Base-by-base conservation (phyloP, 1,140 invertebrate genomes). In the Homarus americanus region DNA sequence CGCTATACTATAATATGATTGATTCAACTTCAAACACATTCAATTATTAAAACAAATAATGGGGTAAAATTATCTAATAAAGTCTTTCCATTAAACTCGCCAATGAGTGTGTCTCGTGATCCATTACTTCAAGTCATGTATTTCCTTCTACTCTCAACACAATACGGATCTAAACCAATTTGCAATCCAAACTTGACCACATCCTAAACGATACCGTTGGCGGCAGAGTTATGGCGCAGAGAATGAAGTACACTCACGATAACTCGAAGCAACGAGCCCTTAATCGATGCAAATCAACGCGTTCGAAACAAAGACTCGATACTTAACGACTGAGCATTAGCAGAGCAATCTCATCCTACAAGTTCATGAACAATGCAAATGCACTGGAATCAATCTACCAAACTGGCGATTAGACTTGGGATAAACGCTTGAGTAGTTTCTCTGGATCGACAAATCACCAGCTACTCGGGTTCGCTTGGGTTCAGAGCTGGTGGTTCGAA, bases 341-440 rank as follows among this genome's bases (percentile, higher is more conserved):
- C 82, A 72, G 82, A 15, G 38, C 66, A 69, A 84, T 84, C 63
- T 84, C 32, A 84, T 84, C 82, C 24, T 72, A 84, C 82, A 32
- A 38, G 75, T 20, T 76, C 85, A 87, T 63, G 75, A 63, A 63
- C 73, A 63, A 75, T 79, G 85, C 53, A 41, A 79, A 78, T 78
- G 85, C 53, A 28, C 40, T n/a, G 73, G 41, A 87, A 63, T 87
- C 85, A n/a, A 58, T 66, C 85, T 78, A 32, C 36, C 49, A 28
- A 44, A 36, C 73, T 66, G 73, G 75, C 34, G 85, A 63, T 87
- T 38, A 38, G 12, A 41, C 34, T 40, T 17, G 32, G 49, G 85
- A 87, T 79, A 87, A 87, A 87, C 38, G 63, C 53, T 34, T 36
- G 73, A 63, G 84, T 76, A 78, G 84, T 78, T 86, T 76, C 84